Evolutionary conservation across 1,140 invertebrate species (phyloP).

Genomic region (Bombyx mandarina): DNA sequence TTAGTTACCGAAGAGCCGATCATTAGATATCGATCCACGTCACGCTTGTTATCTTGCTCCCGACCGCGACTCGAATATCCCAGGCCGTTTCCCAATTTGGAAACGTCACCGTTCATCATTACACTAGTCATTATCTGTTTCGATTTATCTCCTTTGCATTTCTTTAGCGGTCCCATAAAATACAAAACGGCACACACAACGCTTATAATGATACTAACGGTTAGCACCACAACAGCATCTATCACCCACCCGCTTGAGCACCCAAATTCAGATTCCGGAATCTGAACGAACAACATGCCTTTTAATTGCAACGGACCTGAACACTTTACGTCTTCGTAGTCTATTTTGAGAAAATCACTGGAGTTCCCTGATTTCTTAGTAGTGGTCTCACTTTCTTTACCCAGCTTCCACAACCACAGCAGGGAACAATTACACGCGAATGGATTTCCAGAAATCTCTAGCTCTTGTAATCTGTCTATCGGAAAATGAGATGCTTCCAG

Average conservation of each 20-base stretch:
- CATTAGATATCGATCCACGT: slow-evolving; percentile 72
- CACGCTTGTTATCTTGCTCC: slow-evolving; percentile 65
- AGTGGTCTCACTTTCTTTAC: slow-evolving; percentile 68
- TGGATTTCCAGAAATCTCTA: slow-evolving; percentile 85
- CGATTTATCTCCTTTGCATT: slow-evolving; percentile 68
- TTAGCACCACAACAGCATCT: slow-evolving; percentile 69
- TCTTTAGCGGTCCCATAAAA: slow-evolving; percentile 70
- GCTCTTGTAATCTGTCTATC: slow-evolving; percentile 78
- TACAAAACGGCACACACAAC: slow-evolving; percentile 71
- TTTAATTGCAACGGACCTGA: slow-evolving; percentile 68
- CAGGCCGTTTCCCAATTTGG: slow-evolving; percentile 66
- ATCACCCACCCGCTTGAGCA: slow-evolving; percentile 75
- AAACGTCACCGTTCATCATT: slow-evolving; percentile 63
- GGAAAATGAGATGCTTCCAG: slow-evolving; percentile 85
- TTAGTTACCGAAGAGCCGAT: slow-evolving; percentile 71
- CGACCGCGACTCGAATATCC: slow-evolving; percentile 59
- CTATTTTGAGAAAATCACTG: slow-evolving; percentile 56
- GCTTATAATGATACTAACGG: slow-evolving; percentile 71
- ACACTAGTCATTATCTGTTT: slow-evolving; percentile 68
- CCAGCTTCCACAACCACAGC: slow-evolving; percentile 86
- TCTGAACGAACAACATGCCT: slow-evolving; percentile 63
- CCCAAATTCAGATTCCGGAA: slow-evolving; percentile 73
- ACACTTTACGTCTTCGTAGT: slow-evolving; percentile 71
- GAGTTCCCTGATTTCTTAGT: slow-evolving; percentile 45
- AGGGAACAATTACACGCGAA: slow-evolving; percentile 90